Evolutionary conservation across 2,888 invertebrate species (phyloP).

Genomic region (Sialis lutaria): DNA sequence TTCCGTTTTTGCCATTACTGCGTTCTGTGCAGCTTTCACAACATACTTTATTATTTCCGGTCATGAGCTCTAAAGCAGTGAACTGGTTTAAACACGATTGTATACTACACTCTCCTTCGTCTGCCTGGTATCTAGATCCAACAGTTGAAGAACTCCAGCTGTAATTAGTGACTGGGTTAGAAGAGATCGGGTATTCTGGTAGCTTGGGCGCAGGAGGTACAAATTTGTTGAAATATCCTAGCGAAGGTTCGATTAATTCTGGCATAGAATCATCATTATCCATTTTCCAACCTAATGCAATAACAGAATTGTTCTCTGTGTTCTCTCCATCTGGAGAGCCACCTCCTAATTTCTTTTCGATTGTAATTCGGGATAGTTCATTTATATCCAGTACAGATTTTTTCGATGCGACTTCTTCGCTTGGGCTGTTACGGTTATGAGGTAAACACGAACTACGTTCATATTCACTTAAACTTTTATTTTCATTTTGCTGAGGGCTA

Average conservation of each 20-base stretch:
- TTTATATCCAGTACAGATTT: not conserved
- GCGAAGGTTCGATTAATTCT: not conserved
- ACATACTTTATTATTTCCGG: conserved; percentile 82
- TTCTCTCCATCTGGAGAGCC: not conserved
- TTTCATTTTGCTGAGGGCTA: conserved; percentile 20
- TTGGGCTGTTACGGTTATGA: conserved; percentile 16
- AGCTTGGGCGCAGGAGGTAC: not conserved
- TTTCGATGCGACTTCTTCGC: not conserved
- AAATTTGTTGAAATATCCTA: no score
- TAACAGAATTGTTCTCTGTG: not conserved
- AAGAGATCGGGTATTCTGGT: not conserved
- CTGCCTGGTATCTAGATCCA: conserved; percentile 50
- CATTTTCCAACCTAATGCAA: conserved; percentile 1
- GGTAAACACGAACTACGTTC: conserved; percentile 12
- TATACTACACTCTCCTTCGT: conserved; percentile 67
- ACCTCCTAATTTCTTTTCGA: not conserved
- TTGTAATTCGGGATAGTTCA: not conserved
- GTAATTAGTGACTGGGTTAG: not conserved
- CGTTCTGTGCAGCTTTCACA: conserved; percentile 78
- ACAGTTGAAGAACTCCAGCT: conserved; percentile 27
- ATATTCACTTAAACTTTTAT: not conserved
- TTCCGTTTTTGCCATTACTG: conserved; percentile 47
- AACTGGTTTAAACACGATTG: conserved; percentile 86
- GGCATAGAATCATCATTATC: not conserved
- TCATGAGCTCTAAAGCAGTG: conserved; percentile 77